A percentile compares a stretch with the other conserved stretches of the same genome.
These are phyloP conservation scores for Dusona sp. DNA, from an alignment of 2,888 invertebrate genomes.

Conservation along the genomic window DNA sequence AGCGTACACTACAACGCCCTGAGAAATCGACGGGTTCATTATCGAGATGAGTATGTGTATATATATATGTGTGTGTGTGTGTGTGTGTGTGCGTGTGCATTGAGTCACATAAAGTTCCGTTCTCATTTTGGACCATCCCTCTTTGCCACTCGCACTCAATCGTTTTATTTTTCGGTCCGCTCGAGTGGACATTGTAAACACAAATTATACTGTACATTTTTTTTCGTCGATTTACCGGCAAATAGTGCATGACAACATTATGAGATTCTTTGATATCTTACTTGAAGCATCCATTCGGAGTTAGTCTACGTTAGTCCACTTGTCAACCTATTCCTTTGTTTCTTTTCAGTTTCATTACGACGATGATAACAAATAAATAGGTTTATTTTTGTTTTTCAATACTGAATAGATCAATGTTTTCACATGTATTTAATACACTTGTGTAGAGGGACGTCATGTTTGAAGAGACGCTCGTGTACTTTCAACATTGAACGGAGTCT, in stretches of 20 bases:
- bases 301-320: neutral
- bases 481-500: neutral
- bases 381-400: neutral
- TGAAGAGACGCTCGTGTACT: neutral
- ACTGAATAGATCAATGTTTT: constrained; percentile 1
- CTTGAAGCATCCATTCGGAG: neutral
- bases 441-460: neutral
- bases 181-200: constrained; percentile 59
- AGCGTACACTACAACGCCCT: constrained; percentile 37
- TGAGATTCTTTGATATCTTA: constrained; percentile 6
- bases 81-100: too few species aligned
- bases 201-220: constrained; percentile 39
- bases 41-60: constrained; percentile 38
- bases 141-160: constrained; percentile 40
- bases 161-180: constrained; percentile 62
- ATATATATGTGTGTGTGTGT: too few species aligned
- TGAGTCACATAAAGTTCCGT: constrained; percentile 27
- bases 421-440: neutral
- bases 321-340: neutral
- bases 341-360: neutral
- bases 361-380: neutral
- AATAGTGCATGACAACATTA: constrained; percentile 56
- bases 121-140: constrained; percentile 30
- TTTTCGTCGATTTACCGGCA: constrained; percentile 15
- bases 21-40: constrained; percentile 68